phyloP scores from a whole-genome alignment of 2,888 invertebrate genomes.

The Leucoptera coffeella region DNA sequence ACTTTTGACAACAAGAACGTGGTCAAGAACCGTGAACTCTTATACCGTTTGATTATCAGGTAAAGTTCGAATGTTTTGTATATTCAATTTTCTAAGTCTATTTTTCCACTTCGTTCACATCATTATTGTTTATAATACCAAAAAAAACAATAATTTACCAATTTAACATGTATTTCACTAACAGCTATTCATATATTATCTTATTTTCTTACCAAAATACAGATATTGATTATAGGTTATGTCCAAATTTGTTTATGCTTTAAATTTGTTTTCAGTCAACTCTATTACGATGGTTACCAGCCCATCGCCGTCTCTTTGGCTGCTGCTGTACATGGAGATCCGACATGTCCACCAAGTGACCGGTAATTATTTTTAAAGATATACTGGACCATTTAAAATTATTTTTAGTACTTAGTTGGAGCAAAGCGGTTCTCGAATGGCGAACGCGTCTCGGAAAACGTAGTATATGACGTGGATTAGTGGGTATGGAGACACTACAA shows the following conservation, averaged over 20 bases:
- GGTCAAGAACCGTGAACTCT: constrained; percentile 80
- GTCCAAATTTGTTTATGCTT: constrained; percentile 1
- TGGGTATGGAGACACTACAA: constrained; percentile 86
- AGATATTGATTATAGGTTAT: background rate
- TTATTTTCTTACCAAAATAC: background rate
- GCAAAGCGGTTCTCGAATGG: too few species aligned
- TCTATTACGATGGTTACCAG: constrained; percentile 96
- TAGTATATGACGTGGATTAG: too few species aligned
- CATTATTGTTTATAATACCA: too few species aligned
- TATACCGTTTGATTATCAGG: constrained; percentile 93
- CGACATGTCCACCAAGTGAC: constrained; percentile 94
- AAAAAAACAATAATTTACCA: too few species aligned
- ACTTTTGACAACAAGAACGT: constrained; percentile 67
- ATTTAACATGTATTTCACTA: background rate
- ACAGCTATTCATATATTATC: background rate
- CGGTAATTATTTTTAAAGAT: constrained; percentile 38
- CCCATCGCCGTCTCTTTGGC: constrained; percentile 83
- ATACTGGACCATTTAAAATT: too few species aligned
- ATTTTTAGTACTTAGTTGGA: too few species aligned
- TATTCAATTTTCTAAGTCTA: too few species aligned
- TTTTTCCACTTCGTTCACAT: too few species aligned
- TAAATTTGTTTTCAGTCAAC: constrained; percentile 62
- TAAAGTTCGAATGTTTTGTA: too few species aligned
- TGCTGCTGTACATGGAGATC: constrained; percentile 80
- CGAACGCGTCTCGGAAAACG: too few species aligned